Evolutionary conservation across 1,140 invertebrate genomes (phyloP).

Genomic region (Hyphantria cunea): DNA sequence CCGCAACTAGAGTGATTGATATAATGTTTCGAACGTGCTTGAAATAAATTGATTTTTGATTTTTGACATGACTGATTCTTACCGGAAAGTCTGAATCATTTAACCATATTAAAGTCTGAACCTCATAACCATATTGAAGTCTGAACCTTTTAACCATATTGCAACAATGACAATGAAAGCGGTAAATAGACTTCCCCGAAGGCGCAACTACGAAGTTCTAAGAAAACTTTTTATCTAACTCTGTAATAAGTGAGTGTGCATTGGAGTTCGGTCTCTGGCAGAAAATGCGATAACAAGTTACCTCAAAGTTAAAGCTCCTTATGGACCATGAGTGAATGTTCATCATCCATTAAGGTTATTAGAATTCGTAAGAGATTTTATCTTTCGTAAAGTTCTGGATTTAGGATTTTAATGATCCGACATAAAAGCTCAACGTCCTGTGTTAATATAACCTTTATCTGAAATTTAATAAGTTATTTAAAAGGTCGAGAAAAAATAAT

Average conservation of each 20-base stretch:
- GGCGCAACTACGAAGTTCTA: constrained; percentile 13
- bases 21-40: too few relatives aligned
- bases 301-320: neutral
- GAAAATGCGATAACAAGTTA: neutral
- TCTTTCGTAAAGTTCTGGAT: neutral
- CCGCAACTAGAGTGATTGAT: too few relatives aligned
- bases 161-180: neutral
- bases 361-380: neutral
- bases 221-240: constrained; percentile 14
- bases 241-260: constrained; percentile 11
- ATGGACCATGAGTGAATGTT: neutral
- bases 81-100: too few relatives aligned
- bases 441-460: too few relatives aligned
- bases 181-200: constrained; percentile 4
- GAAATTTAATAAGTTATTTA: too few relatives aligned
- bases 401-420: neutral
- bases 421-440: neutral
- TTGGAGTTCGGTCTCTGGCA: neutral
- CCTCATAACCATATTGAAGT: too few relatives aligned
- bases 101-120: too few relatives aligned
- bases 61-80: too few relatives aligned
- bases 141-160: too few relatives aligned
- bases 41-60: too few relatives aligned
- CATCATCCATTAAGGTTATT: neutral
- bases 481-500: too few relatives aligned